A percentile compares a stretch with the other conserved stretches of the same genome.
These are phyloP conservation scores for Tolmerus cingulatus DNA, from an alignment of 2,888 invertebrate species.

Conservation along the genomic window DNA sequence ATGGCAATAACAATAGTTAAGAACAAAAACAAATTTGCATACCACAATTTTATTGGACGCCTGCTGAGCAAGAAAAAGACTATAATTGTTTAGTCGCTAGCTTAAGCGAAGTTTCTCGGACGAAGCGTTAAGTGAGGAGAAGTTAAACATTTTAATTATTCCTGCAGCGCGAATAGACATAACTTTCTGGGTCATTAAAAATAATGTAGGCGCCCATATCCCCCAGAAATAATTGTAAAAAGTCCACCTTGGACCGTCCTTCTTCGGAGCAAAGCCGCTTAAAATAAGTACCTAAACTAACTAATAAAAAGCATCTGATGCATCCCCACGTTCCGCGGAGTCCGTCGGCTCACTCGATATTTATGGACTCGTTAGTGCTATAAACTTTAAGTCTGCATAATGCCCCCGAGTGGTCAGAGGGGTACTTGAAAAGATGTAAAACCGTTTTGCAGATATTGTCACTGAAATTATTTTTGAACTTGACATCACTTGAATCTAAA, in stretches of 20 bases:
- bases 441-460: neutral
- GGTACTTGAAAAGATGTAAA: neutral
- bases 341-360: neutral
- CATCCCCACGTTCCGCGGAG: neutral
- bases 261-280: neutral
- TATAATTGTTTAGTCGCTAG: neutral
- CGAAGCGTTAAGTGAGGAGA: neutral
- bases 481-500: neutral
- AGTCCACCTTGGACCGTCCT: neutral
- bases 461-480: neutral
- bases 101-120: neutral
- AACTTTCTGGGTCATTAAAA: neutral
- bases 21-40: too few relatives aligned
- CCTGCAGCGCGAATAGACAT: neutral
- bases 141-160: neutral
- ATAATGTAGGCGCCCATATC: neutral
- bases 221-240: neutral
- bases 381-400: neutral
- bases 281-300: neutral
- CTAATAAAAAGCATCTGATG: neutral
- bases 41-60: too few relatives aligned
- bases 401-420: neutral
- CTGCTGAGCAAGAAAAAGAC: too few relatives aligned
- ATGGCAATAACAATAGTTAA: too few relatives aligned
- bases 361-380: neutral